Conservation (phyloP, 2,113 vertebrate species). For the Cygnus buccinator region DNA sequence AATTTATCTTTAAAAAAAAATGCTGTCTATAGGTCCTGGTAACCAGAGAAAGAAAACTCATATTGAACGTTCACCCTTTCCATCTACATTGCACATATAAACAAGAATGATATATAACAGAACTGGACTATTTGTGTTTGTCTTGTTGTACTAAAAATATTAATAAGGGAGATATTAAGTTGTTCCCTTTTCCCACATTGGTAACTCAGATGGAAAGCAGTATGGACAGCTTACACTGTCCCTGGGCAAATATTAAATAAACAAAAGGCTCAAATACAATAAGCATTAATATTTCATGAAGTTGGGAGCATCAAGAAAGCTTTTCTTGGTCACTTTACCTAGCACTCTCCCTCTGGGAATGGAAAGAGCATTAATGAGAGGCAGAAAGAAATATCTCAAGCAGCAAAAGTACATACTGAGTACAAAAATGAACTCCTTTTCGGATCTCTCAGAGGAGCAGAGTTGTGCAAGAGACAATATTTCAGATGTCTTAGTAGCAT, state of each 20-base stretch:
- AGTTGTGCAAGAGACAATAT: slow-evolving; percentile 24
- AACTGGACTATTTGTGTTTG: background rate
- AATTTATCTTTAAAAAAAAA: background rate
- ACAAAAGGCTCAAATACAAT: slow-evolving; percentile 61
- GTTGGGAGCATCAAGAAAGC: slow-evolving; percentile 48
- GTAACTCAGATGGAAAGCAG: slow-evolving; percentile 57
- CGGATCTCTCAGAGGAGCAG: slow-evolving; percentile 18
- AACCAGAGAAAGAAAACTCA: background rate
- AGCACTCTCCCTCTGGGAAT: slow-evolving; percentile 16
- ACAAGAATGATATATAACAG: background rate
- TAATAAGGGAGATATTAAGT: slow-evolving; percentile 1
- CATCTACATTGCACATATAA: background rate
- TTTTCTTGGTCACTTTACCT: slow-evolving; percentile 67
- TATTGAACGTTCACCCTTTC: background rate
- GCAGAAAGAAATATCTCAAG: slow-evolving; percentile 51
- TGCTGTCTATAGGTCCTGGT: background rate
- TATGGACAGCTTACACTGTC: slow-evolving; percentile 54
- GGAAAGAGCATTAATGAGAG: slow-evolving; percentile 42
- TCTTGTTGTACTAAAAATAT: slow-evolving; percentile 34
- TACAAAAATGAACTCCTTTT: slow-evolving; percentile 47
- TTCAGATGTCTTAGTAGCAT: slow-evolving; percentile 26
- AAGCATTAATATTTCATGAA: slow-evolving; percentile 65
- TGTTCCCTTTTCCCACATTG: background rate
- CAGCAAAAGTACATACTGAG: background rate
- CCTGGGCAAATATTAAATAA: slow-evolving; percentile 64